Percentiles rank a stretch among this genome's conserved stretches.
phyloP scores from a whole-genome alignment of 1,140 invertebrate genomes.

The Neodiprion virginianus region DNA sequence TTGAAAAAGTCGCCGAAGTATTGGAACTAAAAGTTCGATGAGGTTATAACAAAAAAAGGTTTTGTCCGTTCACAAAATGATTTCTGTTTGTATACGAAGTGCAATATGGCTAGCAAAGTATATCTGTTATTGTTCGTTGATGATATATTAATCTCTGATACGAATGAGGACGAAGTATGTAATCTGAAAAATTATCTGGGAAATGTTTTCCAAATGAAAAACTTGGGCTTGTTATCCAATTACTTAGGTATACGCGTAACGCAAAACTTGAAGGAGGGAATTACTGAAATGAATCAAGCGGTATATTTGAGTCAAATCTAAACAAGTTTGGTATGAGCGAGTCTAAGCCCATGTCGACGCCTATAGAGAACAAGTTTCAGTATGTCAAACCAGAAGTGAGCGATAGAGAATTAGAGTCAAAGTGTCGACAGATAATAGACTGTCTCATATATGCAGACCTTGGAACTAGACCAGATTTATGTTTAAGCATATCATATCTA shows the following conservation, averaged over 20 bases:
- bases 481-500: background rate
- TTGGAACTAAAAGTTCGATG: conserved; percentile 13
- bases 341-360: conserved; percentile 27
- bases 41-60: conserved; percentile 5
- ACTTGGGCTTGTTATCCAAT: background rate
- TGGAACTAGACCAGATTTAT: conserved; percentile 3
- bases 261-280: conserved; percentile 20
- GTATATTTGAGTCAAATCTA: conserved; percentile 27
- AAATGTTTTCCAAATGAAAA: background rate
- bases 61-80: conserved; percentile 32
- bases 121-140: background rate
- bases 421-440: background rate
- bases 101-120: background rate
- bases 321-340: conserved; percentile 34
- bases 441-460: background rate
- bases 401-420: background rate
- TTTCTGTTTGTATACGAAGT: conserved; percentile 30
- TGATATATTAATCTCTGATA: conserved; percentile 28
- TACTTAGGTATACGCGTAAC: conserved; percentile 38
- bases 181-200: conserved; percentile 13
- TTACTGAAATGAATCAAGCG: conserved; percentile 27
- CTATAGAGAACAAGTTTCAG: conserved; percentile 13
- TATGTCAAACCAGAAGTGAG: background rate
- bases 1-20: conserved; percentile 12
- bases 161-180: conserved; percentile 16